Conservation (phyloP, 2,797 vertebrate species). For the Stomatorhinus walkeri region DNA sequence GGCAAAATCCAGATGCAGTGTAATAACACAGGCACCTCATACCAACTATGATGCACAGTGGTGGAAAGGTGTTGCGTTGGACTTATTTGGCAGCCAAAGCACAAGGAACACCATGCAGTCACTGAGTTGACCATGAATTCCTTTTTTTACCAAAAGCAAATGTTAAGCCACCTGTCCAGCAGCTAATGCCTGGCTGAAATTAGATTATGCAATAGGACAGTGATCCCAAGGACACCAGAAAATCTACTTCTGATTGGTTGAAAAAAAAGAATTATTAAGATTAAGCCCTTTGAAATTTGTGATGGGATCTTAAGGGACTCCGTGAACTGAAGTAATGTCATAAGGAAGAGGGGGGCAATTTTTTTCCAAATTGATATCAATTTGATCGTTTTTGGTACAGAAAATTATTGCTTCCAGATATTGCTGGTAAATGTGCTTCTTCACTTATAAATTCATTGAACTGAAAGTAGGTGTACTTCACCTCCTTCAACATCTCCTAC, state of each 20-base stretch:
- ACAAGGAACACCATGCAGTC: not conserved
- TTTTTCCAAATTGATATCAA: not conserved
- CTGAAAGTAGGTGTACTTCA: not conserved
- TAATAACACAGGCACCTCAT: not conserved
- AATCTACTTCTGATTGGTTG: not conserved
- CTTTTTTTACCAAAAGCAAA: not conserved
- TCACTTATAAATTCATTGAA: not conserved
- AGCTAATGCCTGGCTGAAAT: not conserved
- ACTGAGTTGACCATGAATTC: not conserved
- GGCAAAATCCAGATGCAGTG: not conserved
- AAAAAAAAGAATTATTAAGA: not conserved
- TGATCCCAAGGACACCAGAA: not conserved
- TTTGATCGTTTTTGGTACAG: not conserved
- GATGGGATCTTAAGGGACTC: not conserved
- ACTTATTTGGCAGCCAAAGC: not conserved
- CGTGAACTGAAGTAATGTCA: not conserved
- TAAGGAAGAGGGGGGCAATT: not conserved
- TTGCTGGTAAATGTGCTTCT: not conserved
- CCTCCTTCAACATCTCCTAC: not conserved
- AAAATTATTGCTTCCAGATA: not conserved
- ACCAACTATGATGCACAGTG: not conserved
- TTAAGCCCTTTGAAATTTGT: not conserved
- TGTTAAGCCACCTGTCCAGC: not conserved
- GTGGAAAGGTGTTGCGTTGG: not conserved
- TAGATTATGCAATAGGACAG: not conserved